These are phyloP conservation scores for Fragum whitleyi DNA, from an alignment of 2,888 invertebrate species.

Conservation along the genomic window DNA sequence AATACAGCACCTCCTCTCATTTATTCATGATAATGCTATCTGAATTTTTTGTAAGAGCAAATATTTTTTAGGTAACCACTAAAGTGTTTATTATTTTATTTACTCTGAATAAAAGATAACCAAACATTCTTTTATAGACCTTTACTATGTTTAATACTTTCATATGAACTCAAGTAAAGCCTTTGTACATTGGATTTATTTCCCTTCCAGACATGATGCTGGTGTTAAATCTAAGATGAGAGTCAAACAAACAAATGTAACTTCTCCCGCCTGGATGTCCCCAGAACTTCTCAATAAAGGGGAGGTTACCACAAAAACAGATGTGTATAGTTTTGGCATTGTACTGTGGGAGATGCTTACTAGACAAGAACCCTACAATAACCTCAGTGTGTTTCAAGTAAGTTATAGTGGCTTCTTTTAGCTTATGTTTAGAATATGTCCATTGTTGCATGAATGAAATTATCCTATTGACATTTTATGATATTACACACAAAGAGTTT, in stretches of 20 bases:
- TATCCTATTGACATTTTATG: too few species aligned
- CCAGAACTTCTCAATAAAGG: conserved; percentile 81
- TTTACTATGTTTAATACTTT: too few species aligned
- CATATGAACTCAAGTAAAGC: too few species aligned
- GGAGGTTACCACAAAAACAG: conserved; percentile 80
- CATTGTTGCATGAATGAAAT: not conserved
- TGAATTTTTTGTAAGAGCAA: too few species aligned
- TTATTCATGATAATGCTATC: too few species aligned
- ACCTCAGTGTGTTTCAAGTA: conserved; percentile 81
- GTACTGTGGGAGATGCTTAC: conserved; percentile 84
- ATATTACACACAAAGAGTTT: too few species aligned
- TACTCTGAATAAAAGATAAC: too few species aligned
- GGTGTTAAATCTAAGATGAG: conserved; percentile 63
- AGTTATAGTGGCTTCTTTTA: not conserved
- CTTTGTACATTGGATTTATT: too few species aligned
- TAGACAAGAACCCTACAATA: conserved; percentile 78
- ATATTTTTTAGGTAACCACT: too few species aligned
- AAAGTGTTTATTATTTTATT: too few species aligned
- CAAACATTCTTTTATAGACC: too few species aligned
- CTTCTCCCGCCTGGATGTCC: conserved; percentile 83
- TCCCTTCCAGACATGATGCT: conserved; percentile 75
- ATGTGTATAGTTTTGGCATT: conserved; percentile 82
- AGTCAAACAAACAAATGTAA: conserved; percentile 46
- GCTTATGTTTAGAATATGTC: not conserved
- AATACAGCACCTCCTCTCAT: too few species aligned